Percentiles rank a stretch among this genome's conserved stretches.
Conservation (phyloP, 1,140 invertebrate genomes). For the Aporrectodea caliginosa region DNA sequence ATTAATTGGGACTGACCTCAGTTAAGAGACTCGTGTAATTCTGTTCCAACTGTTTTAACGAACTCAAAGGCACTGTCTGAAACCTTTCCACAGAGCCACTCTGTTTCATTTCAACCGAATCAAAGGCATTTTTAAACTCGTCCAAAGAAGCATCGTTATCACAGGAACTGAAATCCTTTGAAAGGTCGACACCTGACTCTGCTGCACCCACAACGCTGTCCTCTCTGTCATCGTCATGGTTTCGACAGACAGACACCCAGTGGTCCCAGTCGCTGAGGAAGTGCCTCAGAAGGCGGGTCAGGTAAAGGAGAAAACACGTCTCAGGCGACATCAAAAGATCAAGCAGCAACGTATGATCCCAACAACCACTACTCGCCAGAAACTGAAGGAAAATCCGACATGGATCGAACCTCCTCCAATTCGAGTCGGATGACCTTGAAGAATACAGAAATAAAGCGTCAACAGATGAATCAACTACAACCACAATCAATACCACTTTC, state of each 20-base stretch:
- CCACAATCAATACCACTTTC: too few relatives aligned
- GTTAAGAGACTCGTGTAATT: background rate
- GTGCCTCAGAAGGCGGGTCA: conserved; percentile 80
- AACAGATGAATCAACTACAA: too few relatives aligned
- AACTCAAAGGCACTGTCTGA: background rate
- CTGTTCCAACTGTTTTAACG: background rate
- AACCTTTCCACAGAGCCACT: background rate
- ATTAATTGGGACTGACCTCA: too few relatives aligned
- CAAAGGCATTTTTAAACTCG: too few relatives aligned
- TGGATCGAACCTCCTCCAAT: conserved; percentile 52
- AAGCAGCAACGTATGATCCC: conserved; percentile 75
- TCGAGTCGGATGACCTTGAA: background rate
- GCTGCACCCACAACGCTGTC: too few relatives aligned
- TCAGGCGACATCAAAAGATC: conserved; percentile 86
- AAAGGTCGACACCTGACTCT: too few relatives aligned
- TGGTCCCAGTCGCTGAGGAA: conserved; percentile 50
- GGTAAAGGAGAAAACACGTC: conserved; percentile 82
- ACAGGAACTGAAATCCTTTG: too few relatives aligned
- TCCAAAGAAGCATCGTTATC: too few relatives aligned
- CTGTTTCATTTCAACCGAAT: too few relatives aligned
- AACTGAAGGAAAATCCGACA: conserved; percentile 79
- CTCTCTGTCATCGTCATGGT: too few relatives aligned
- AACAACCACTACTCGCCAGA: conserved; percentile 73
- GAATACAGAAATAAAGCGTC: background rate
- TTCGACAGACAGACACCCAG: background rate